phyloP scores from a whole-genome alignment of 2,113 vertebrate genomes.

The Nicator chloris region DNA sequence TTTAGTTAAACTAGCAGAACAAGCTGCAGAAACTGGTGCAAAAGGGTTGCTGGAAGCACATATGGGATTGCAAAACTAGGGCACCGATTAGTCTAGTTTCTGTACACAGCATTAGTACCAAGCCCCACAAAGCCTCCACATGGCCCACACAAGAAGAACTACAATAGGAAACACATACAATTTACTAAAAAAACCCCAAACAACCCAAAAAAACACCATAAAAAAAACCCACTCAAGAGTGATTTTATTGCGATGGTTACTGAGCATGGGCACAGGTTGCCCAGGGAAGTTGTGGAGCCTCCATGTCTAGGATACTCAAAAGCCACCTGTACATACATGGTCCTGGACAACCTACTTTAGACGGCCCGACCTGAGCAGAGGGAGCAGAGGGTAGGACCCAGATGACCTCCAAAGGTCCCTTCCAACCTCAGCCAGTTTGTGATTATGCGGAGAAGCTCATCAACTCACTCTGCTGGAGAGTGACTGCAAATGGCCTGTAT shows the following conservation, averaged over 20 bases:
- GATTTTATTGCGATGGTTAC: not conserved
- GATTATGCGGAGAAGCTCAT: not conserved
- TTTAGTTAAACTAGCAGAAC: not conserved
- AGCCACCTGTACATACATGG: rapidly evolving
- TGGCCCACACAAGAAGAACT: not conserved
- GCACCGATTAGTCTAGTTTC: not conserved
- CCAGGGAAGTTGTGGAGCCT: not conserved
- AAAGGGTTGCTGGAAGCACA: not conserved
- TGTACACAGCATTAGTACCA: not conserved
- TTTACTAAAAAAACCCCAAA: not conserved
- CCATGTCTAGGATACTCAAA: not conserved
- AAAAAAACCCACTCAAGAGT: not conserved
- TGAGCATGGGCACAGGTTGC: not conserved
- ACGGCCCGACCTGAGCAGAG: not conserved
- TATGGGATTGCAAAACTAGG: not conserved
- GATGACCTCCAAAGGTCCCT: not conserved
- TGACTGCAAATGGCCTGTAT: not conserved
- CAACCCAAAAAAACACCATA: not conserved
- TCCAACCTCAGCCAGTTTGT: not conserved
- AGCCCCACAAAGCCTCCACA: not conserved
- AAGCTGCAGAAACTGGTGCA: not conserved
- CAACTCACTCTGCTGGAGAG: not conserved
- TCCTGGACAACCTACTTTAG: too few species aligned
- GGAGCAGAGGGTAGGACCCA: not conserved
- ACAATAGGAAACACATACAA: not conserved